These are phyloP conservation scores for Myanophis thanlyinensis DNA, from an alignment of 2,113 vertebrate genomes.

Conservation along the genomic window DNA sequence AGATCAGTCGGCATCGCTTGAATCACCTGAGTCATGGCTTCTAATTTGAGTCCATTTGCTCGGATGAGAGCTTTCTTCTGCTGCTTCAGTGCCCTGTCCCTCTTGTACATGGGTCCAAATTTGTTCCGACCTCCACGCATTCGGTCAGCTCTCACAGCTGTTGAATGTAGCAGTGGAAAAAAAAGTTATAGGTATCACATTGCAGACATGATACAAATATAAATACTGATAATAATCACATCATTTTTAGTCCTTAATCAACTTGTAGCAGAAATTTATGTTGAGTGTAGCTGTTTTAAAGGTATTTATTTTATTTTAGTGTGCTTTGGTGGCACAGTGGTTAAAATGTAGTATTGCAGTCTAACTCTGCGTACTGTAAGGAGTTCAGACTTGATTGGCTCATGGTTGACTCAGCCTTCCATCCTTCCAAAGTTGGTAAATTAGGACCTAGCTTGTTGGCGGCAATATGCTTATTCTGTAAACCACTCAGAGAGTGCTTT, in stretches of 20 bases:
- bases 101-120: slow-evolving; percentile 99
- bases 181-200: background rate
- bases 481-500: background rate
- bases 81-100: slow-evolving; percentile 95
- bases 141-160: slow-evolving; percentile 95
- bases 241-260: background rate
- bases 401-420: background rate
- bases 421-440: background rate
- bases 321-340: background rate
- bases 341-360: background rate
- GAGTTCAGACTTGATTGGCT: background rate
- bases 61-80: slow-evolving; percentile 98
- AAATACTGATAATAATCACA: background rate
- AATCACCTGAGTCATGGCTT: slow-evolving; percentile 97
- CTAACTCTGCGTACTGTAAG: background rate
- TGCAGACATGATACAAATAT: background rate
- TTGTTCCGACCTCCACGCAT: slow-evolving; percentile 98
- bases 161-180: background rate
- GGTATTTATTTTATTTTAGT: background rate
- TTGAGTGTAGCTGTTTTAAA: background rate
- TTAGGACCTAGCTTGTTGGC: background rate
- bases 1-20: slow-evolving; percentile 95
- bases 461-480: background rate
- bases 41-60: slow-evolving; percentile 96
- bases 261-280: background rate